Evolutionary conservation across 2,888 invertebrate species (phyloP).

Genomic region (Plebejus anna): DNA sequence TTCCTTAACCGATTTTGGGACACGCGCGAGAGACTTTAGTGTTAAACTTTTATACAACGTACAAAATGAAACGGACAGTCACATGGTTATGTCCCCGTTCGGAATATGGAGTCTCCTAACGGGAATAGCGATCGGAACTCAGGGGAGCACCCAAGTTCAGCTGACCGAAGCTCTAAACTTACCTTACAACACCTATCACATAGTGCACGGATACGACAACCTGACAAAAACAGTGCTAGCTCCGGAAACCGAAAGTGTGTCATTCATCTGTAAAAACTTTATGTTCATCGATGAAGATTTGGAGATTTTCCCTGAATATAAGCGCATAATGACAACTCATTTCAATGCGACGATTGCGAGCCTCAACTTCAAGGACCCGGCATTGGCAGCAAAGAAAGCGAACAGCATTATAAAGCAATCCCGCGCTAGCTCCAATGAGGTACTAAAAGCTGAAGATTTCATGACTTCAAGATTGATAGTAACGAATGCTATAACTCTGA

Average conservation of each 20-base stretch:
- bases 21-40: constrained; percentile 65
- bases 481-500: constrained; percentile 85
- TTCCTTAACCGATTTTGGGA: constrained; percentile 57
- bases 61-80: constrained; percentile 56
- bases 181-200: constrained; percentile 47
- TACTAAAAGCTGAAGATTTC: constrained; percentile 72
- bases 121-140: constrained; percentile 61
- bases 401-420: constrained; percentile 59
- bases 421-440: constrained; percentile 59
- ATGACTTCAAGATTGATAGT: constrained; percentile 81
- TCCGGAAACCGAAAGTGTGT: constrained; percentile 54
- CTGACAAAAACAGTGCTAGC: constrained; percentile 52
- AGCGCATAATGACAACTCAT: constrained; percentile 46
- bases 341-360: constrained; percentile 56
- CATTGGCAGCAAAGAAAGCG: constrained; percentile 54
- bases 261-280: constrained; percentile 59
- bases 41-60: constrained; percentile 62
- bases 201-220: constrained; percentile 50
- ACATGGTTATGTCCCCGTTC: constrained; percentile 69
- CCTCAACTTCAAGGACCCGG: constrained; percentile 59
- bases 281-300: constrained; percentile 64
- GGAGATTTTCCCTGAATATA: constrained; percentile 50
- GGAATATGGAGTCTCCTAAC: constrained; percentile 73
- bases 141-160: constrained; percentile 55
- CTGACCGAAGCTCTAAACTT: constrained; percentile 58